Base-by-base conservation (phyloP, 2,113 vertebrate genomes). In the Machaerirhynchus nigripectus region DNA sequence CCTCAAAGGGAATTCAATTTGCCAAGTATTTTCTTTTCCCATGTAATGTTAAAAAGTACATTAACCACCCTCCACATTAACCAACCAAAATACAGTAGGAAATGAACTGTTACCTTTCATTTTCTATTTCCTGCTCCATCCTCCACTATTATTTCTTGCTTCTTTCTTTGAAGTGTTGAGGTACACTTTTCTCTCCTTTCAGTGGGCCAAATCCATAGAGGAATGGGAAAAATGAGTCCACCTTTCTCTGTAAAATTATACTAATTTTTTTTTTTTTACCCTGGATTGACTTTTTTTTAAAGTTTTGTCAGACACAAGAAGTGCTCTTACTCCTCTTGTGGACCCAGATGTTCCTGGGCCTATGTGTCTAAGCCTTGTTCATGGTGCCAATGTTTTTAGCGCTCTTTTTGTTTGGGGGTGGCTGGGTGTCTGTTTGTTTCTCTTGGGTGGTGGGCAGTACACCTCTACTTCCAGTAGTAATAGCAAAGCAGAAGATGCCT, bases 1-100 rank as follows among this genome's bases (percentile, higher is more conserved):
- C 60, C 64, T 81, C 33, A 47, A 59, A 47, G 30, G 56, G 60
- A 87, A 94, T 94, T 89, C 12, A 84, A 7, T 91, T 78, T 27
- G 13, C 19, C 24, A 87, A 78, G 18, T 50, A 44, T 52, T 87
- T 69, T n/a, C n/a, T n/a, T 75, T 92, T 87, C 26, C 50, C n/a
- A 35, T 12, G 23, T 57, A 76, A 52, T 50, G 5, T 73, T 86
- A 40, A 78, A 79, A 87, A 87, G 7, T 73, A 37, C 11, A 16
- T 76, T 80, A 44, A n/a, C 12, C 3, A 4, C 33, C 46, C 6
- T 74, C 5, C n/a, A n/a, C n/a, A n/a, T n/a, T n/a, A n/a, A n/a
- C n/a, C n/a, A n/a, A 42, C 31, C 16, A 49, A 90, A 84, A 53
- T 60, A 17, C 39, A 75, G 35, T 8, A 70, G 60, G 44, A 91